Evolutionary conservation across 2,113 vertebrate genomes (phyloP), one percentile per base, ranked within the genome.

Genomic region (Dicerorhinus sumatrensis): DNA sequence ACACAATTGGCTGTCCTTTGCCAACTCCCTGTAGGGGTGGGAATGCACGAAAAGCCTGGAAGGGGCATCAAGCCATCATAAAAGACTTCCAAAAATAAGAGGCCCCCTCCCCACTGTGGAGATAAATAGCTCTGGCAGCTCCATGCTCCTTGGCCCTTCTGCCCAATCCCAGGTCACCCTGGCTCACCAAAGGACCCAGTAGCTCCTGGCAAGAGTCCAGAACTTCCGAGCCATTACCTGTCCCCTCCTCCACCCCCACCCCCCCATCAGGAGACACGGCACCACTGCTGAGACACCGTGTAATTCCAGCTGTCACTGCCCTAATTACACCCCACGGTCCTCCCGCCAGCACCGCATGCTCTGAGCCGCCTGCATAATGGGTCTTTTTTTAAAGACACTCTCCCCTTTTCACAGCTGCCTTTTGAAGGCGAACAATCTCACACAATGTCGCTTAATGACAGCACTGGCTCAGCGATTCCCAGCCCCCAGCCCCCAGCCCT

Each of bases 401-500:
- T 85, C 96, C 97, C 96, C 91, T 94, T 79, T 97, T 83, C 91
- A 81, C 91, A 81, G 97, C 91, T 88, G 98, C 96, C 98, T 96
- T 96, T 98, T 97, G 60, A 92, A 86, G 92, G 69, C 95, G 94
- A 82, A 98, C 97, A 88, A 90, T 98, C 96, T 97, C 96, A 91
- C 95, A 95, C 98, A 98, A 98, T 98, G 97, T 94, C 27, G 69
- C 97, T 96, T 98, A 97, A 98, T 97, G 95, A 97, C 94, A 95
- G 97, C 89, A 1, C 48, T 58, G 82, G 82, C 96, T 92, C 48
- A 42, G 73, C 6, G 23, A 94, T 70, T 94, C 97, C 94, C 91
- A 94, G 16, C 92, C 84, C 94, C 94, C 91, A 94, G 16, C 92
- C 87, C 94, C 58, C 96, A 76, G 12, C 73, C 83, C 73, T 54